These are phyloP conservation scores for Pangasius larnaudii DNA, from an alignment of 2,797 vertebrate genomes.

Conservation along the genomic window DNA sequence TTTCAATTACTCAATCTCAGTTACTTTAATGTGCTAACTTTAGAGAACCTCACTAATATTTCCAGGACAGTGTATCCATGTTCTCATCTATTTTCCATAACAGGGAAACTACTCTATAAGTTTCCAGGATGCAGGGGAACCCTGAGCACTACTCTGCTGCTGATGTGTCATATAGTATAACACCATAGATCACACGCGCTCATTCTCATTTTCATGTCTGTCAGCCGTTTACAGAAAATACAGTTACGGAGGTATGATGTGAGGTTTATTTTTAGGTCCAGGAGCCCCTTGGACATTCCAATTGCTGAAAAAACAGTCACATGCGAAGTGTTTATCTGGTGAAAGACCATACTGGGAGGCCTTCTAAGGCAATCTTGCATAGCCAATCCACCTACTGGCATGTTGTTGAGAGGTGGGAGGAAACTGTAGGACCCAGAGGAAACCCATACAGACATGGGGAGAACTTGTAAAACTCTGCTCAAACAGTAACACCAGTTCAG, in stretches of 20 bases:
- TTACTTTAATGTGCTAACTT: not conserved
- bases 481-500: not conserved
- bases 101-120: not conserved
- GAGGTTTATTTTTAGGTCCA: slow-evolving; percentile 16
- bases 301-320: slow-evolving; percentile 24
- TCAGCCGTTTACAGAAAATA: not conserved
- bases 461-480: not conserved
- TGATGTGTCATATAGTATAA: not conserved
- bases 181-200: slow-evolving; percentile 12
- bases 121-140: slow-evolving; percentile 8
- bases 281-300: slow-evolving; percentile 21
- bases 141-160: not conserved
- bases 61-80: not conserved
- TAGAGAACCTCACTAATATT: not conserved
- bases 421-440: not conserved
- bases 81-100: not conserved
- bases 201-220: slow-evolving; percentile 14
- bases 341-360: not conserved
- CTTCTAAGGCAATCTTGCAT: not conserved
- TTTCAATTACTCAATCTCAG: not conserved
- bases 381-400: not conserved
- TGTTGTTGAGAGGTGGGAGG: not conserved
- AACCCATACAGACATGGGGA: not conserved
- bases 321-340: slow-evolving; percentile 30
- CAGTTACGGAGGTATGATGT: not conserved